Base-by-base conservation (phyloP, 1,140 invertebrate species). In the Melipona quadrifasciata region DNA sequence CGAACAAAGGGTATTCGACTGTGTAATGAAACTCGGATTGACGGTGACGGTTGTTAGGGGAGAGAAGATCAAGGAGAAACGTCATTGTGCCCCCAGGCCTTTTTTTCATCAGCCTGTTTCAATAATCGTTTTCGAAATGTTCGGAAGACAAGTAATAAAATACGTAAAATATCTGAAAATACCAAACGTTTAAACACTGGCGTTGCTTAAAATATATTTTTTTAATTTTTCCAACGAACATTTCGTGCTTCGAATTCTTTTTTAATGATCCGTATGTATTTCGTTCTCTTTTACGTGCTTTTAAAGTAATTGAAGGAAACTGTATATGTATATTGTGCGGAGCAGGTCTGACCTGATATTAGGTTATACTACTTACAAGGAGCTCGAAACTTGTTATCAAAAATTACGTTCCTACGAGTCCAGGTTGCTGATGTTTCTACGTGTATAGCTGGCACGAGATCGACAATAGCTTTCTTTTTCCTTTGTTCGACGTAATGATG, bases 11-110 rank as follows among this genome's bases (percentile, higher is more conserved):
- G 11, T 74, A 34, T 84, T 87, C 75, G 39, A 68, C 31, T 31
- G 64, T 87, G 68, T 88, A 87, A 88, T 87, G 65, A 84, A 87
- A 87, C 81, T 75, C 51, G 39, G 65, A 24, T 55, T 31, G 71
- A 71, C 39, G 21, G 53, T 21, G 73, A 58, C 21, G n/a, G 10
- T 27, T 58, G 73, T n/a, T 39, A 75, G 55, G 55, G 34, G 11
- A n/a, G 16, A 67, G 58, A 84, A 77, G 27, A 80, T 76, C 51
- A 24, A 31, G 58, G 51, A 57, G 68, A 64, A 55, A 61, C 27
- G 17, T 82, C 19, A 39, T 39, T 21, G 27, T 31, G 72, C 39
- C 16, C 21, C 17, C 5, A 31, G 19, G 0, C 14, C 16, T 31
- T 73, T 53, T 78, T 65, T 27, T 31, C 39, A 17, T 65, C n/a